These are phyloP conservation scores for Dolichopus griseipennis DNA, from an alignment of 2,888 invertebrate species.

Conservation along the genomic window DNA sequence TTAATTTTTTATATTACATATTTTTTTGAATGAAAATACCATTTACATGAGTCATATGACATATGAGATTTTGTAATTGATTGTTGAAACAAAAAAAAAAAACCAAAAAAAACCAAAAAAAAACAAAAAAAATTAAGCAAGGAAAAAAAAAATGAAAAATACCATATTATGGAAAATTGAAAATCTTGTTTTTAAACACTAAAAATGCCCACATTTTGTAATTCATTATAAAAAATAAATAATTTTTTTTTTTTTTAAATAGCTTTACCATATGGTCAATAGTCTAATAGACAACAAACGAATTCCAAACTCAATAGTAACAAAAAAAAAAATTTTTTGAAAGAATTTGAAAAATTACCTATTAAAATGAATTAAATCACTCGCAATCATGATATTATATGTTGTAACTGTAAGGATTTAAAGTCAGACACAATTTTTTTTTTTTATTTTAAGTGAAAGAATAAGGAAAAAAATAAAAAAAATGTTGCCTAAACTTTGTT, in stretches of 20 bases:
- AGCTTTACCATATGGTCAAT: neutral
- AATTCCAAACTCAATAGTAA: too few species aligned
- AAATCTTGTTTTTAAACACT: neutral
- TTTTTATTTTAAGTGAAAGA: neutral
- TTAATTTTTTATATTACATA: too few species aligned
- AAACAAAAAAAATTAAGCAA: neutral
- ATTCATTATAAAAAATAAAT: neutral
- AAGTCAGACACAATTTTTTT: neutral
- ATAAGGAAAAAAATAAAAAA: neutral
- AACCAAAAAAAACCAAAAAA: neutral
- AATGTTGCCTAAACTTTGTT: neutral
- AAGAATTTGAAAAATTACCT: neutral
- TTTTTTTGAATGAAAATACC: neutral
- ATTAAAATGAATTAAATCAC: slow-evolving; percentile 1
- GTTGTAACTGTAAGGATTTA: neutral
- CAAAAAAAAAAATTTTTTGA: too few species aligned
- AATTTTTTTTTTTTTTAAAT: neutral
- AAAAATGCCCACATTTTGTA: neutral
- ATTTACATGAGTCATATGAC: neutral
- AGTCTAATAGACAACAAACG: too few species aligned
- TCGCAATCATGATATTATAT: neutral
- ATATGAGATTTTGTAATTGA: neutral
- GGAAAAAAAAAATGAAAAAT: neutral
- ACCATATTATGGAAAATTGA: neutral
- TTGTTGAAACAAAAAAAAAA: neutral